Evolutionary conservation across 2,888 invertebrate genomes (phyloP), one percentile per base, ranked within the genome.

Genomic region (Rhopalosiphum nymphaeae): DNA sequence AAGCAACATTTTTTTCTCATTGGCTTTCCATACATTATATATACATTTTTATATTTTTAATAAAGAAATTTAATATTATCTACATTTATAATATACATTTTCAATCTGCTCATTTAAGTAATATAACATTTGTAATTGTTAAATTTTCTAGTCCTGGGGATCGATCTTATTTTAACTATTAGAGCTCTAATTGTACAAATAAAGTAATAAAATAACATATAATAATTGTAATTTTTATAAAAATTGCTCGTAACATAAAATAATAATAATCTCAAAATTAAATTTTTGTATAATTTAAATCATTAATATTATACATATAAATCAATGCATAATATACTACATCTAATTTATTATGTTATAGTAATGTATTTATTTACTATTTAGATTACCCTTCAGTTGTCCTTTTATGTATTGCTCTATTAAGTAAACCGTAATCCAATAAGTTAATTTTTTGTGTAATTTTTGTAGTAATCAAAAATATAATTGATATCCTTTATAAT

Each of bases 401-500:
- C 61, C 4, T 67, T 92, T 92, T 29, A 88, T 93, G 36, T 93
- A 78, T 89, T 44, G n/a, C 67, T 88, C 88, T 89, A 89, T 78
- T 89, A 93, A 93, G 78, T 89, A 56, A 89, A 53, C 49, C 53
- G n/a, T 93, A 93, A 89, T 78, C 29, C 88, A 89, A 25, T 67
- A 92, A 61, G 92, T 92, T 91, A 46, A 86, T 85, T 9, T 87
- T 92, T 88, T 89, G 16, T 93, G 88, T 88, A 92, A 92, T 88
- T 67, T 88, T 88, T 92, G 53, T 93, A 89, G 89, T 89, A 93
- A 89, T 93, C 92, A 93, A 93, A 92, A 93, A 93, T 93, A 93
- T 53, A 89, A 93, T 78, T 89, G 42, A 56, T 93, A 93, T 93
- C 88, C 67, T 93, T 93, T 93, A 89, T 93, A 93, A 78, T 78